Conservation (phyloP, 1,140 invertebrate species). For the Hirudo medicinalis region DNA sequence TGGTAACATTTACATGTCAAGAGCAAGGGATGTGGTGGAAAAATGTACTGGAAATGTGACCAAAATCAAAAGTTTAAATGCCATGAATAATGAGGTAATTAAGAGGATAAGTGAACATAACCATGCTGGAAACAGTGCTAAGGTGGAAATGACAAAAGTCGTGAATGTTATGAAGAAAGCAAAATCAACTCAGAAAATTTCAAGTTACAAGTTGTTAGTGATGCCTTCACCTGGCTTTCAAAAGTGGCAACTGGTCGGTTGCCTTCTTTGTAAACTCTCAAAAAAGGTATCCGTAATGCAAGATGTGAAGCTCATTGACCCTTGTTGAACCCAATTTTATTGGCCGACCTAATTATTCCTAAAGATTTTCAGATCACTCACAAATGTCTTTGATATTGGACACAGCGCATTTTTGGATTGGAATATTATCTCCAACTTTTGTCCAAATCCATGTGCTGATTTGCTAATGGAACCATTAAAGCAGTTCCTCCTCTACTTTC, state of each 20-base stretch:
- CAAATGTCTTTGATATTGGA: not conserved
- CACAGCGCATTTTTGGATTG: not conserved
- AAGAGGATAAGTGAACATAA: not conserved
- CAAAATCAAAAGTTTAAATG: not conserved
- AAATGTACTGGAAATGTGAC: conserved; percentile 1
- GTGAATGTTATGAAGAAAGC: not conserved
- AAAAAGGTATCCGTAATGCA: not conserved
- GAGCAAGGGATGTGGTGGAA: not conserved
- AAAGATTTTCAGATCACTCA: not conserved
- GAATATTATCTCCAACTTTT: not conserved
- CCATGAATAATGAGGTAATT: not conserved
- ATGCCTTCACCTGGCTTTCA: not conserved
- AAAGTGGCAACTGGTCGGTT: not conserved
- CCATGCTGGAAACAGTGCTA: not conserved
- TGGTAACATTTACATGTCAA: not conserved
- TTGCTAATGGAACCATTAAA: not conserved
- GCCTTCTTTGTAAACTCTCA: not conserved
- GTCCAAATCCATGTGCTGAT: not conserved
- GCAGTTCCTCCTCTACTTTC: not conserved
- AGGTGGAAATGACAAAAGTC: not conserved
- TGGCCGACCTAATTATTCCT: not conserved
- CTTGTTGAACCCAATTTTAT: not conserved
- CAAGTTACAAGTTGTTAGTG: not conserved
- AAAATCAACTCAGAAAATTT: not conserved
- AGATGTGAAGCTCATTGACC: not conserved